phyloP scores from a whole-genome alignment of 2,113 vertebrate genomes.

The Sturnus vulgaris region DNA sequence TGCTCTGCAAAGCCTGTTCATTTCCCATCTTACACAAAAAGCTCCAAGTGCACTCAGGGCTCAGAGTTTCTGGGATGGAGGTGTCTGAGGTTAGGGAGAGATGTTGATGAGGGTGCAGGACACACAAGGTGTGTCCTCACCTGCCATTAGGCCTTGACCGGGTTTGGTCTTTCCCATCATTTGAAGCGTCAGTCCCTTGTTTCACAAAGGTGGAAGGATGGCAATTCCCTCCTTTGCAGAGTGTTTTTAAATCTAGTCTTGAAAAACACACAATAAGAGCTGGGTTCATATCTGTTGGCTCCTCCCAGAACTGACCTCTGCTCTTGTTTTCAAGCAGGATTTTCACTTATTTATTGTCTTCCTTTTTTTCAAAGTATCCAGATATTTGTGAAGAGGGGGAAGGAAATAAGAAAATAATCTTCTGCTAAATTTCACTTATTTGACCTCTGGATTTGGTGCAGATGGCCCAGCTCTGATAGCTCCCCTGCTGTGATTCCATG shows the following conservation, averaged over 20 bases:
- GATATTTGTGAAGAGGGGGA: background rate
- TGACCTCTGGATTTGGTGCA: background rate
- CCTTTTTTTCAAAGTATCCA: background rate
- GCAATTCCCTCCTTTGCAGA: background rate
- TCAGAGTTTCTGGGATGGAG: background rate
- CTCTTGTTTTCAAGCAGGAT: background rate
- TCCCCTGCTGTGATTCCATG: background rate
- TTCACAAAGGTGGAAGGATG: background rate
- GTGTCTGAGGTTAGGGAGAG: background rate
- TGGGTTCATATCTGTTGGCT: background rate
- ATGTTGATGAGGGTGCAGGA: background rate
- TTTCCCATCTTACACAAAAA: background rate
- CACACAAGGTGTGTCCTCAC: accelerated
- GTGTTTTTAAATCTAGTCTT: background rate
- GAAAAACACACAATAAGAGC: background rate
- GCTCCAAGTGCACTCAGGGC: background rate
- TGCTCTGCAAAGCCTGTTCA: background rate
- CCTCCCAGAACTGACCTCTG: background rate
- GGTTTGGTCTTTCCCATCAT: background rate
- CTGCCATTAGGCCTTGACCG: background rate
- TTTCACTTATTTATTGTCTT: background rate
- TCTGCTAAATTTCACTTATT: background rate
- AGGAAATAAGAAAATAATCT: background rate
- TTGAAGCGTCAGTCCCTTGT: background rate
- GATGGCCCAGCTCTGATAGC: background rate